Conservation (phyloP, 2,113 vertebrate genomes). For the Nothobranchius furzeri region DNA sequence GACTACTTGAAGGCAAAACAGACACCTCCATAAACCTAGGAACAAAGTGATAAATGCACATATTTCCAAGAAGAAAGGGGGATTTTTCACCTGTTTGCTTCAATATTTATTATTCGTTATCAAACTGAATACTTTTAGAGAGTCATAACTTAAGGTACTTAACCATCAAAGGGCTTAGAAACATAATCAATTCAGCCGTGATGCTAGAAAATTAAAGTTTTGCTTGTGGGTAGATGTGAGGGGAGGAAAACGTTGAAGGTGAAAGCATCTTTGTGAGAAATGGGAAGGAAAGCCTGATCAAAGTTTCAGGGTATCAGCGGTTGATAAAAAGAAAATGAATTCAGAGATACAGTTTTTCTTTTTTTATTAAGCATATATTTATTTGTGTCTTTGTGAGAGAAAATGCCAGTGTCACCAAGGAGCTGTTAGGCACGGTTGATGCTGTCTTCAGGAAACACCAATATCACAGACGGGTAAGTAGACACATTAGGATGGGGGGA, state of each 20-base stretch:
- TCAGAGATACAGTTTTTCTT: slow-evolving; percentile 14
- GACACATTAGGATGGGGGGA: slow-evolving; percentile 5
- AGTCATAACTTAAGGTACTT: slow-evolving; percentile 57
- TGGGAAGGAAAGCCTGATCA: slow-evolving; percentile 36
- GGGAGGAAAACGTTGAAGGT: slow-evolving; percentile 36
- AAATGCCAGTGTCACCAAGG: slow-evolving; percentile 96
- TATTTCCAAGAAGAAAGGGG: slow-evolving; percentile 9
- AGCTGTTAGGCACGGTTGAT: slow-evolving; percentile 96
- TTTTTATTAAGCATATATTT: slow-evolving; percentile 10
- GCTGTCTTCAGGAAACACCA: slow-evolving; percentile 95
- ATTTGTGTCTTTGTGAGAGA: slow-evolving; percentile 79
- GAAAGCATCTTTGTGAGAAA: slow-evolving; percentile 22
- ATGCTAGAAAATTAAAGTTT: slow-evolving; percentile 41
- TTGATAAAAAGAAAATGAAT: slow-evolving; percentile 24
- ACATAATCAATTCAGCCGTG: slow-evolving; percentile 53
- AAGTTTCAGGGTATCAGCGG: slow-evolving; percentile 25
- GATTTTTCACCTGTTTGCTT: slow-evolving; percentile 43
- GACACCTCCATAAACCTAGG: background rate
- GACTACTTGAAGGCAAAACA: background rate
- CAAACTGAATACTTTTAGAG: slow-evolving; percentile 50
- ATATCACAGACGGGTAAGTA: slow-evolving; percentile 86
- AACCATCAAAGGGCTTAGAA: slow-evolving; percentile 50
- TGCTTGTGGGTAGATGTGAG: slow-evolving; percentile 7
- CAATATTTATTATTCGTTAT: slow-evolving; percentile 52
- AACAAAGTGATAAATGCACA: background rate